Evolutionary conservation across 2,797 vertebrate genomes (phyloP), one percentile per base, ranked within the genome.

Genomic region (Falco biarmicus): DNA sequence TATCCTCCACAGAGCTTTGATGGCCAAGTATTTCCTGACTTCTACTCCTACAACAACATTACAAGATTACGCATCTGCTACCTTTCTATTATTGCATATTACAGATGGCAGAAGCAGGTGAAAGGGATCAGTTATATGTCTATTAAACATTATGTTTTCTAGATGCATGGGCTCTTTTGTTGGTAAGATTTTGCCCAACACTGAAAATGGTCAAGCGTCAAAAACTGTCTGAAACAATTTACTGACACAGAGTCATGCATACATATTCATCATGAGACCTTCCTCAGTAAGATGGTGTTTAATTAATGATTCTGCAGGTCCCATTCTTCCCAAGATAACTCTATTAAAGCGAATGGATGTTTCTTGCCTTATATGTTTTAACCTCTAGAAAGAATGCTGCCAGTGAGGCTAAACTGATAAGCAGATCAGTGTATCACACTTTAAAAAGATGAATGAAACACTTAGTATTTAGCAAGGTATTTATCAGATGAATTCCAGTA

Each of bases 371-470:
- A 66, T 11, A 19, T 75, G 41, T 76, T 97, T 94, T 95, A 90
- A 90, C 54, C 64, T 75, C 63, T 1, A 47, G 74, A 93, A 86
- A 95, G 51, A 92, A 87, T 59, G 43, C 65, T 65, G 70, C 66
- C 77, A 83, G 80, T 9, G 43, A 89, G 53, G 70, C 92, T 88
- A 70, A 70, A 90, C n/a, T 93, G 88, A 94, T 77, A 88, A 92
- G 87, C 84, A 90, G 53, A 77, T 84, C 26, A 43, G 84, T 34
- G 53, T 78, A 76, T 78, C 60, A 84, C 60, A 87, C 82, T 85
- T 89, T 71, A 92, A 93, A 90, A 94, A 93, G 86, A 96, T 70
- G 41, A 96, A 96, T 92, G 81, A 64, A 93, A 93, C 87, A 96
- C 91, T 95, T 93, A 87, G 69, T 87, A 53, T 60, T 90, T 95